A percentile compares a stretch with the other conserved stretches of the same genome.
These are phyloP conservation scores for Notamacropus eugenii DNA, from an alignment of 2,797 vertebrate genomes.

Conservation along the genomic window DNA sequence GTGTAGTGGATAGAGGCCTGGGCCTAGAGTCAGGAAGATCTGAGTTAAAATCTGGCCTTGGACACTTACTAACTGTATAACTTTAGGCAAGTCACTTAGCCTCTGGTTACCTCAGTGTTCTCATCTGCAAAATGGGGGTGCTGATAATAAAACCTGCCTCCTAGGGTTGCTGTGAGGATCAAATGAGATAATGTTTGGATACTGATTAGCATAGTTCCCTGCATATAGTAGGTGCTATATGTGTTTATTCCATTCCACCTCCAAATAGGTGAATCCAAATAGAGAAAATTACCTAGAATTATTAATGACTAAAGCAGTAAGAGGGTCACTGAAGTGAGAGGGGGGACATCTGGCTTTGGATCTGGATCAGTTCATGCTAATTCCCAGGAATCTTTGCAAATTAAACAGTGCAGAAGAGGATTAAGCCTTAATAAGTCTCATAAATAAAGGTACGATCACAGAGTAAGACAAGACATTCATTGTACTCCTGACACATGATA, in stretches of 20 bases:
- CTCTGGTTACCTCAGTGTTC: neutral
- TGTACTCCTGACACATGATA: neutral
- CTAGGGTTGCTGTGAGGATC: neutral
- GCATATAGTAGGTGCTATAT: too few species aligned
- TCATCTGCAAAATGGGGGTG: neutral
- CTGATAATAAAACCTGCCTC: neutral
- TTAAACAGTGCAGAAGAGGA: constrained; percentile 19
- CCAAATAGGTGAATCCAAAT: neutral
- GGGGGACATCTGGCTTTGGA: neutral
- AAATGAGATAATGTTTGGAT: neutral
- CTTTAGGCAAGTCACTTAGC: neutral
- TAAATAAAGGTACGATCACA: constrained; percentile 47
- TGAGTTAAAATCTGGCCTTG: neutral
- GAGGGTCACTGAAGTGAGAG: neutral
- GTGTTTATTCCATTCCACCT: neutral
- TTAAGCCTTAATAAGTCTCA: constrained; percentile 19
- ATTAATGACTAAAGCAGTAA: constrained; percentile 21
- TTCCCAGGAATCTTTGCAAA: constrained; percentile 30
- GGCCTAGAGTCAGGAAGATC: neutral
- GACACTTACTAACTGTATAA: neutral
- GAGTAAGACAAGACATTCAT: constrained; percentile 12
- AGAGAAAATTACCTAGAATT: constrained; percentile 17
- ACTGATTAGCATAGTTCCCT: neutral
- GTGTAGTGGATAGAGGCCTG: neutral
- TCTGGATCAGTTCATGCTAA: constrained; percentile 21